phyloP scores from a whole-genome alignment of 2,797 vertebrate genomes.

The Poecilia gillii region DNA sequence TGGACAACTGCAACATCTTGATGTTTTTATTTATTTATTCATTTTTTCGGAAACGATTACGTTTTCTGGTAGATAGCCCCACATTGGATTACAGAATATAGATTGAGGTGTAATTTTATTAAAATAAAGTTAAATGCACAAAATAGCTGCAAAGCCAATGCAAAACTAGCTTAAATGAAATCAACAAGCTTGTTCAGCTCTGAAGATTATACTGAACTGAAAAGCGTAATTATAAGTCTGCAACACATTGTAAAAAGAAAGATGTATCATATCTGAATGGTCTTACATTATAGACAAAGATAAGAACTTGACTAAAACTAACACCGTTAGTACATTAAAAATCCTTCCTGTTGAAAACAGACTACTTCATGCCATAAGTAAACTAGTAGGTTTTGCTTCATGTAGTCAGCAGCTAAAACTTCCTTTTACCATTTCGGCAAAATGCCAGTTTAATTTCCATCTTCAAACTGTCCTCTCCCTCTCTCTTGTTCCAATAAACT shows the following conservation, averaged over 20 bases:
- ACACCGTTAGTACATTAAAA: not conserved
- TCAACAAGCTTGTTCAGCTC: not conserved
- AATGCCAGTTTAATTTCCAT: slow-evolving; percentile 14
- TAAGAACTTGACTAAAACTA: not conserved
- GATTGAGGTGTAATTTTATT: not conserved
- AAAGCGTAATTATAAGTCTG: slow-evolving; percentile 12
- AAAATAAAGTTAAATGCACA: not conserved
- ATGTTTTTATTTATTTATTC: not conserved
- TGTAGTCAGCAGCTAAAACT: not conserved
- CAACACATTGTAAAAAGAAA: not conserved
- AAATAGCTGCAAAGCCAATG: not conserved
- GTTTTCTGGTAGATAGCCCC: not conserved
- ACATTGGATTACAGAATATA: not conserved
- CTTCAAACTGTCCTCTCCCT: slow-evolving; percentile 13
- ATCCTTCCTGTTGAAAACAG: not conserved
- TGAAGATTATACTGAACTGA: not conserved
- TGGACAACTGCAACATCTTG: not conserved
- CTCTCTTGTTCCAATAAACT: slow-evolving; percentile 53
- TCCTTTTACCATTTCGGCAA: not conserved
- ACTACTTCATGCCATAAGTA: not conserved
- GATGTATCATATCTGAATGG: slow-evolving; percentile 13
- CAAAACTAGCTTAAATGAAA: not conserved
- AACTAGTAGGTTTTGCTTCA: not conserved
- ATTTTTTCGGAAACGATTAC: not conserved
- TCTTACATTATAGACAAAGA: not conserved